Percentiles rank a stretch among this genome's conserved stretches.
phyloP scores from a whole-genome alignment of 2,797 vertebrate genomes.

The Cirrhinus mrigala region DNA sequence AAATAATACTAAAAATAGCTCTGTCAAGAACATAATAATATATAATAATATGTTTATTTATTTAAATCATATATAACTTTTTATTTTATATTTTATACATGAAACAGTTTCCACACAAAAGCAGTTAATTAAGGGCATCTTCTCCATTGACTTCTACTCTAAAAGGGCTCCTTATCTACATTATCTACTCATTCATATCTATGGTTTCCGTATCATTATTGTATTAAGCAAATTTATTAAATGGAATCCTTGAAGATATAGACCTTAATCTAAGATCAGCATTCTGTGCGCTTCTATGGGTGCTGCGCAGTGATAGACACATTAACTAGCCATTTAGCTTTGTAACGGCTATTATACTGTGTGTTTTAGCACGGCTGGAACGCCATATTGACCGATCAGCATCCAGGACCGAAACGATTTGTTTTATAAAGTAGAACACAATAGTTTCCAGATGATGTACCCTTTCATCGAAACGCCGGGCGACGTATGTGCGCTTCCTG shows the following conservation, averaged over 20 bases:
- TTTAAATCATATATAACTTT: not conserved
- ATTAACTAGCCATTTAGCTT: not conserved
- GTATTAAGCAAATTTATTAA: not conserved
- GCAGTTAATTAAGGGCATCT: not conserved
- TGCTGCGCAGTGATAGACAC: not conserved
- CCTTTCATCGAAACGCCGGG: not conserved
- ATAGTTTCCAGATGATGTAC: not conserved
- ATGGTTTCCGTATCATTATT: not conserved
- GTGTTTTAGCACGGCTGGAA: conserved; percentile 2
- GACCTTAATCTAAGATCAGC: not conserved
- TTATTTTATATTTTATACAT: not conserved
- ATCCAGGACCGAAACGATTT: conserved; percentile 2
- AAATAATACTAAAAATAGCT: not conserved
- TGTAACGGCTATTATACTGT: not conserved
- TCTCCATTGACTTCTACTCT: not conserved
- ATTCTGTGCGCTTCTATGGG: not conserved
- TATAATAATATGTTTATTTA: not conserved
- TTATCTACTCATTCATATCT: not conserved
- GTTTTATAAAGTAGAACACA: conserved; percentile 15
- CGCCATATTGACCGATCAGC: not conserved
- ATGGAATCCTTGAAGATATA: not conserved
- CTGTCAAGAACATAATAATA: not conserved
- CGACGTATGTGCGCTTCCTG: not conserved
- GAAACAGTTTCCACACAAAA: not conserved
- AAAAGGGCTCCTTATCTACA: not conserved